phyloP scores from a whole-genome alignment of 2,113 vertebrate species.

The Hemiscyllium ocellatum region DNA sequence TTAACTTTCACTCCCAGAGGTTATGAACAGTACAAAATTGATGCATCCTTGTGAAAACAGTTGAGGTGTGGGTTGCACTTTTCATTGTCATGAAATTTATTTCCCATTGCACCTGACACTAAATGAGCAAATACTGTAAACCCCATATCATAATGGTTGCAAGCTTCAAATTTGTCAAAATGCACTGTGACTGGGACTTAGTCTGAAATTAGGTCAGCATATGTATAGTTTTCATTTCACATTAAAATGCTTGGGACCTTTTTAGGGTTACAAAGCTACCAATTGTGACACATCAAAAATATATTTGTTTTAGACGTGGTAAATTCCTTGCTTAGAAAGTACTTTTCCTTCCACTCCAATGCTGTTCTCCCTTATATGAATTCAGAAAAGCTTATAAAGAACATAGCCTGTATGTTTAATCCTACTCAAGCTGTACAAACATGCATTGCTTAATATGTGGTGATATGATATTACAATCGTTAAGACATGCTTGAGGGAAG shows the following conservation, averaged over 20 bases:
- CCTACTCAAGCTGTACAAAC: too few species aligned
- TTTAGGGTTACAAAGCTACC: background rate
- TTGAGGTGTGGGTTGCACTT: background rate
- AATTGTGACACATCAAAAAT: background rate
- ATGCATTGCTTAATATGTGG: too few species aligned
- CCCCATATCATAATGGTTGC: background rate
- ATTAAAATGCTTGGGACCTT: background rate
- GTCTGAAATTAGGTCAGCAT: background rate
- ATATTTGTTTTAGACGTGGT: background rate
- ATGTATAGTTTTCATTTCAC: background rate
- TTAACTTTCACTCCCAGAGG: background rate
- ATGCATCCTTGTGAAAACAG: background rate
- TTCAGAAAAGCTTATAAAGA: background rate
- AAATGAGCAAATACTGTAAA: background rate
- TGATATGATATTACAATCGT: too few species aligned
- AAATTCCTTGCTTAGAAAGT: background rate
- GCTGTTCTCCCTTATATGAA: background rate
- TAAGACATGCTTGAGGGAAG: too few species aligned
- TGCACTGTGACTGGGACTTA: background rate
- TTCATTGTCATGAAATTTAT: background rate
- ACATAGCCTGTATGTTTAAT: background rate
- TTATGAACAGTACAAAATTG: background rate
- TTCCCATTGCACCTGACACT: background rate
- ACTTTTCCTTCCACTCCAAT: background rate
- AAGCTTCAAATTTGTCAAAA: background rate